These are phyloP conservation scores for Brienomyrus brachyistius DNA, from an alignment of 2,113 vertebrate genomes.

Conservation along the genomic window DNA sequence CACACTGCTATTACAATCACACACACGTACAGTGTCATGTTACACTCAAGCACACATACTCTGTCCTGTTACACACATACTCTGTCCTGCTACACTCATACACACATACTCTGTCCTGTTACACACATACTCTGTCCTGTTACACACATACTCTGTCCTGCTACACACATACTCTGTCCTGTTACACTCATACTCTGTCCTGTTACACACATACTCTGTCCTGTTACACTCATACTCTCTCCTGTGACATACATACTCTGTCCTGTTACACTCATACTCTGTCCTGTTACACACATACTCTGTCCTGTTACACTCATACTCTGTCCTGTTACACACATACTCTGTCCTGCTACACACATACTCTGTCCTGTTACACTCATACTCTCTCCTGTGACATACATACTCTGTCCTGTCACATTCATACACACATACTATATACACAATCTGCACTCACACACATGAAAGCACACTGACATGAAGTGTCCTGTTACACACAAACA, in stretches of 20 bases:
- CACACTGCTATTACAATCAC: not conserved
- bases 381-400: not conserved
- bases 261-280: not conserved
- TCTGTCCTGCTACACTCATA: not conserved
- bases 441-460: not conserved
- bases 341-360: not conserved
- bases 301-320: not conserved
- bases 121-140: not conserved
- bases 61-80: not conserved
- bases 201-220: not conserved
- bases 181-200: not conserved
- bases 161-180: not conserved
- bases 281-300: not conserved
- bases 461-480: too few species aligned
- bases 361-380: not conserved
- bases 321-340: not conserved
- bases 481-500: not conserved
- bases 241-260: not conserved
- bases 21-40: not conserved
- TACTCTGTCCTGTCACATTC: not conserved
- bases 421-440: not conserved
- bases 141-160: not conserved
- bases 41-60: not conserved
- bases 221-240: not conserved
- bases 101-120: not conserved